phyloP scores from a whole-genome alignment of 2,888 invertebrate genomes.

The Hylaea fasciaria region DNA sequence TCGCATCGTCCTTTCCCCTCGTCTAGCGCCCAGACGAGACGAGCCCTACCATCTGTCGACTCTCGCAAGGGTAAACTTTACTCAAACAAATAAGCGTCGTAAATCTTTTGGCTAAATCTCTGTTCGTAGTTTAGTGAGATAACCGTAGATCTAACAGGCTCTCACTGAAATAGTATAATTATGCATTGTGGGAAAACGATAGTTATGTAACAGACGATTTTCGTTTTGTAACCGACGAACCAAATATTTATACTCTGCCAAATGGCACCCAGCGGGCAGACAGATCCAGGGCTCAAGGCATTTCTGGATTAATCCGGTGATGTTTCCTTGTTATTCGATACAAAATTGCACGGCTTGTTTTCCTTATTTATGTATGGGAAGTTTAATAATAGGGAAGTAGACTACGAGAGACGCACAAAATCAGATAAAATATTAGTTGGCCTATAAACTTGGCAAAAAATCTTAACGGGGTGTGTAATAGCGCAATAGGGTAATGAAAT shows the following conservation, averaged over 20 bases:
- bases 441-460: constrained; percentile 45
- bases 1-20: constrained; percentile 62
- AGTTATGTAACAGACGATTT: not conserved
- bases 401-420: constrained; percentile 7
- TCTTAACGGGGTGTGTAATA: constrained; percentile 52
- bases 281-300: not conserved
- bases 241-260: not conserved
- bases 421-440: constrained; percentile 16
- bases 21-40: constrained; percentile 53
- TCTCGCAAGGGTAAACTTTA: constrained; percentile 36
- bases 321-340: constrained; percentile 6
- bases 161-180: not conserved
- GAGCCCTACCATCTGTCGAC: constrained; percentile 40
- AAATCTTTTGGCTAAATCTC: constrained; percentile 9
- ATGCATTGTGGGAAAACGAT: not conserved
- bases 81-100: constrained; percentile 23
- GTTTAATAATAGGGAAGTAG: constrained; percentile 10
- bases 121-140: not conserved
- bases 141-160: not conserved
- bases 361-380: constrained; percentile 1
- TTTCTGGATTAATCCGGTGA: not conserved
- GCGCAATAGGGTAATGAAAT: constrained; percentile 54
- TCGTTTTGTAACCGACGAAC: not conserved
- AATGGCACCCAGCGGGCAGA: not conserved
- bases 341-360: not conserved